Conservation (phyloP, 2,888 invertebrate genomes). For the Cataglyphis albicans region DNA sequence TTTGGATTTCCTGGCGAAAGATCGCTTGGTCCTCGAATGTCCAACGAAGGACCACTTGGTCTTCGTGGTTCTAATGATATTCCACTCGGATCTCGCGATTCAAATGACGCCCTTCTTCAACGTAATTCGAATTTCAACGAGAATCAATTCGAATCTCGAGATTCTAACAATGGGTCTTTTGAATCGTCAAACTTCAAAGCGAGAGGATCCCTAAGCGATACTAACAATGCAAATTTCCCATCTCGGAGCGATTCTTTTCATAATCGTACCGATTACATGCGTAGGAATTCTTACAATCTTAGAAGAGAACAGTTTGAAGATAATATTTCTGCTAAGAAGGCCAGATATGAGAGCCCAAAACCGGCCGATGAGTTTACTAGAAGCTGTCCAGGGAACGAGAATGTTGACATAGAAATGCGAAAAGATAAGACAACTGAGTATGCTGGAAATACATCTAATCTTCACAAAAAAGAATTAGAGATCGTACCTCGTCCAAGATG, state of each 20-base stretch:
- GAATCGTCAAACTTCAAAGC: slow-evolving; percentile 32
- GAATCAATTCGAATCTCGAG: slow-evolving; percentile 38
- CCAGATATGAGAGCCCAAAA: slow-evolving; percentile 67
- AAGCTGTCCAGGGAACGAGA: slow-evolving; percentile 7
- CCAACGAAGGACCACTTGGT: slow-evolving; percentile 41
- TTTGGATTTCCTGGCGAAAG: slow-evolving; percentile 59
- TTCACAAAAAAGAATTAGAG: slow-evolving; percentile 22
- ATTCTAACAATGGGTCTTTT: slow-evolving; percentile 39
- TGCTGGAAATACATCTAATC: neutral
- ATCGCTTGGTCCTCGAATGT: slow-evolving; percentile 44
- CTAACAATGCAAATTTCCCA: slow-evolving; percentile 58
- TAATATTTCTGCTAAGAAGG: slow-evolving; percentile 60
- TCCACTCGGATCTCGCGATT: neutral
- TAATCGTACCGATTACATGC: slow-evolving; percentile 47
- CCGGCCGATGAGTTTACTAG: slow-evolving; percentile 35
- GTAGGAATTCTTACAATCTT: neutral
- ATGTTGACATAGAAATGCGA: slow-evolving; percentile 19
- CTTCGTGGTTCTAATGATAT: slow-evolving; percentile 37
- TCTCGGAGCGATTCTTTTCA: slow-evolving; percentile 29
- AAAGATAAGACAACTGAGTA: slow-evolving; percentile 1
- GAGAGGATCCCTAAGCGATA: slow-evolving; percentile 45
- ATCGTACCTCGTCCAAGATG: neutral
- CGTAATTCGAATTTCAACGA: slow-evolving; percentile 5
- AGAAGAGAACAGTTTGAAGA: slow-evolving; percentile 38
- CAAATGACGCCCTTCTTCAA: slow-evolving; percentile 8